Evolutionary conservation across 2,113 vertebrate genomes (phyloP).

Genomic region (Octodon degus): DNA sequence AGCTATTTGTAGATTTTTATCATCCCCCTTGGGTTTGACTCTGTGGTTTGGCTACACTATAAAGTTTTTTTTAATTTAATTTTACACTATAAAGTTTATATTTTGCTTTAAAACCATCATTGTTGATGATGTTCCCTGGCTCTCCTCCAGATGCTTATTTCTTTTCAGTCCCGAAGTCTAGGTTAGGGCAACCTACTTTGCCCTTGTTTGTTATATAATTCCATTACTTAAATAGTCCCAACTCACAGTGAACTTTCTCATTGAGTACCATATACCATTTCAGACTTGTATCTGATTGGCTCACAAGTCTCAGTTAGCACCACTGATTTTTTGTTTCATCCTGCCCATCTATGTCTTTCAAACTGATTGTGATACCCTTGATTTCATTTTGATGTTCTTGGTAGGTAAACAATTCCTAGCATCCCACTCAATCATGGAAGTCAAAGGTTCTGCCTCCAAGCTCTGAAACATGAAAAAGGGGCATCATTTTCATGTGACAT

Average conservation of each 20-base stretch:
- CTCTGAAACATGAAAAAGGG: neutral
- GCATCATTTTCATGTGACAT: constrained; percentile 22
- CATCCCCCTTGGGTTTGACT: constrained; percentile 74
- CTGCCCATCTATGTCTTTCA: constrained; percentile 52
- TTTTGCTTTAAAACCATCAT: constrained; percentile 75
- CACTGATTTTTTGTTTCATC: constrained; percentile 52
- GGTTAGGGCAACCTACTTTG: constrained; percentile 63
- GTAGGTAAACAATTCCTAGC: constrained; percentile 52
- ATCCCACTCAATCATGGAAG: constrained; percentile 57
- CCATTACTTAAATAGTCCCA: constrained; percentile 51
- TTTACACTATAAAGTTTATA: constrained; percentile 74
- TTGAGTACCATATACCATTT: constrained; percentile 69
- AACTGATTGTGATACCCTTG: constrained; percentile 41
- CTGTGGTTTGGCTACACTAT: constrained; percentile 78
- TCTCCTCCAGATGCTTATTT: constrained; percentile 66
- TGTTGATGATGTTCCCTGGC: constrained; percentile 73
- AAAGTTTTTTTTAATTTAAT: constrained; percentile 61
- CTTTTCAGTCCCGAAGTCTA: constrained; percentile 61
- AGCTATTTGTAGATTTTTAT: constrained; percentile 79
- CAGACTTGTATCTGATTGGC: constrained; percentile 75
- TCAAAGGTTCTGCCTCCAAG: constrained; percentile 46
- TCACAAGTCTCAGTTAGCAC: constrained; percentile 55
- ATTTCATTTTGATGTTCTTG: constrained; percentile 57
- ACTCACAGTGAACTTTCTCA: constrained; percentile 65
- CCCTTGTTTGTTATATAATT: constrained; percentile 69